Base-by-base conservation (phyloP, 2,113 vertebrate species). In the Xiphias gladius region DNA sequence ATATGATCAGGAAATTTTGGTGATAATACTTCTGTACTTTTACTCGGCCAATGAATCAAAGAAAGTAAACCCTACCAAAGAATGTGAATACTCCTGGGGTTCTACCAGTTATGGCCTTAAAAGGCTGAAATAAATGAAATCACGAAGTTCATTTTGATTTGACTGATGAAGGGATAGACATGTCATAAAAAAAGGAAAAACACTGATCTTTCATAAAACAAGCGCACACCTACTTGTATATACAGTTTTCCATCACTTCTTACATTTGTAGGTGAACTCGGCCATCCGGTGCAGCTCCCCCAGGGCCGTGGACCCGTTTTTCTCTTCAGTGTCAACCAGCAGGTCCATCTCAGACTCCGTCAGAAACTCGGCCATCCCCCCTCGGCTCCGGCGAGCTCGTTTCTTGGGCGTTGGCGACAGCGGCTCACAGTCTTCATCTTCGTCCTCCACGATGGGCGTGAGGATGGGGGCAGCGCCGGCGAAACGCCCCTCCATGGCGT, bases 401-500 rank as follows among this genome's bases (percentile, higher is more conserved):
- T 91, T 92, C 81, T 67, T 92, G 2, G 93, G 83, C 46, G 85
- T 75, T 0, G 90, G 87, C 0, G 91, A 90, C 35, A 91, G 71
- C 7, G 88, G 59, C 70, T 94, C 93, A 0, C 86, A 91, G 65
- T 93, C 90, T 2, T 94, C 94, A 5, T 94, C 94, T n/a, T 91
- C 93, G 9, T 92, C 90, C 74, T 93, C 91, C 19, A 90, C 82
- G 9, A 94, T 84, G 37, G 94, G 89, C 11, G 88, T 84, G 65
- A 95, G 91, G 73, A 91, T 66, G 24, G 93, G 90, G 0, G 93
- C 94, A 0, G 86, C 84, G 1, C 87, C 88, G 0, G 91, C 61
- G 1, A 95, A 89, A 0, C 94, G 91, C 4, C 94, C 94, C 73
- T 95, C 93, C 89, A 95, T 92, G 72, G 95, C 94, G 41, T 95